These are phyloP conservation scores for Parapristionchus giblindavisi DNA, from an alignment of 2,888 invertebrate species.

Conservation along the genomic window DNA sequence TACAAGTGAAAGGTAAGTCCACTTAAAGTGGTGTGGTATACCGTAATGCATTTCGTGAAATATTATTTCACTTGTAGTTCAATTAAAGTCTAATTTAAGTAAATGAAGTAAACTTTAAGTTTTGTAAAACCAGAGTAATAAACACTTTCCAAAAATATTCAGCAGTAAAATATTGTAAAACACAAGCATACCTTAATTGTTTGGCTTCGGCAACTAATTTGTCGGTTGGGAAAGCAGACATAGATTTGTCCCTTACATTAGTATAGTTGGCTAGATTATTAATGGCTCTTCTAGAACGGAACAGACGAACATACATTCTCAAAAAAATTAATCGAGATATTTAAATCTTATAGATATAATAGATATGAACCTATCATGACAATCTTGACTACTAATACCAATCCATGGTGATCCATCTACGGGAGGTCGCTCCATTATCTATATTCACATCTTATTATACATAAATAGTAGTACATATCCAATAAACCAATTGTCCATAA, in stretches of 20 bases:
- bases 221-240: not conserved
- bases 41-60: too few relatives aligned
- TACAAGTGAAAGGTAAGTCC: too few relatives aligned
- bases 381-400: not conserved
- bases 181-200: slow-evolving; percentile 1
- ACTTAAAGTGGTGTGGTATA: too few relatives aligned
- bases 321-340: not conserved
- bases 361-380: not conserved
- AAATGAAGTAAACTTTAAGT: too few relatives aligned
- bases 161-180: too few relatives aligned
- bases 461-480: too few relatives aligned
- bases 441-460: too few relatives aligned
- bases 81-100: too few relatives aligned
- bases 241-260: not conserved
- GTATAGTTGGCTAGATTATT: not conserved
- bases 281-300: not conserved
- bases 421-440: not conserved
- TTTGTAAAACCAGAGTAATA: too few relatives aligned
- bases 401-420: slow-evolving; percentile 18
- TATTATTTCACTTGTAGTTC: too few relatives aligned
- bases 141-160: too few relatives aligned
- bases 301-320: not conserved
- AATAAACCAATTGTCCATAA: not conserved
- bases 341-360: not conserved
- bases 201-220: not conserved